Evolutionary conservation across 2,888 invertebrate genomes (phyloP), one percentile per base, ranked within the genome.

Genomic region (Athalia rosae): DNA sequence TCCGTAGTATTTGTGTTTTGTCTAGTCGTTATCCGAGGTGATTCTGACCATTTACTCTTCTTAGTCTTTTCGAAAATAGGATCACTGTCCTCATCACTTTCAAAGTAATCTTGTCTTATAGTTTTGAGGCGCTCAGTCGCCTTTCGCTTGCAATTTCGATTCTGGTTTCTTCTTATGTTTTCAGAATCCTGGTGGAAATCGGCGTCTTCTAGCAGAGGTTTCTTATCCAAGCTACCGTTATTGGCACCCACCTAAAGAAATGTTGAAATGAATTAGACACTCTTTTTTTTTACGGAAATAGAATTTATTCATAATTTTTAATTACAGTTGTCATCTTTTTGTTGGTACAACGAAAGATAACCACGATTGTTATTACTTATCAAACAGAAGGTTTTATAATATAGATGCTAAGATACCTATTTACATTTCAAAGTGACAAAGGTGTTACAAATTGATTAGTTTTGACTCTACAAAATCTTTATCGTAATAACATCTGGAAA

Each of bases 221-320:
- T 82, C 80, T 77, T 85, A 78, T 85, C 83, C 82, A 78, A 79
- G 80, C 82, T 84, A 81, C 78, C 77, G 77, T 82, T 84, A 79
- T 79, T 79, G 76, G 67, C 79, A 58, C 80, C 83, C 80, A 86
- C 84, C 88, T 88, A 85, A 13, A 81, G 80, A 83, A 86, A 86
- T 56, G 78, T 81, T 81, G 79, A 83, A 85, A 84, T 78, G 81
- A 84, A 81, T 84, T 81, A 84, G 82, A 85, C 83, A 11, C 41
- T 66, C n/a, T 69, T 69, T n/a, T 73, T 61, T 77, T 45, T 59
- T 73, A 45, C n/a, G 50, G 77, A 77, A 77, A 77, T 77, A 77
- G 15, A 71, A 73, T 77, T 77, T 73, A 77, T 77, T 77, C 77
- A 62, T 15, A 48, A 45, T 71, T 5, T 50, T 76, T 53, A 8